Conservation (phyloP, 2,797 vertebrate genomes). For the Periophthalmus magnuspinnatus region DNA sequence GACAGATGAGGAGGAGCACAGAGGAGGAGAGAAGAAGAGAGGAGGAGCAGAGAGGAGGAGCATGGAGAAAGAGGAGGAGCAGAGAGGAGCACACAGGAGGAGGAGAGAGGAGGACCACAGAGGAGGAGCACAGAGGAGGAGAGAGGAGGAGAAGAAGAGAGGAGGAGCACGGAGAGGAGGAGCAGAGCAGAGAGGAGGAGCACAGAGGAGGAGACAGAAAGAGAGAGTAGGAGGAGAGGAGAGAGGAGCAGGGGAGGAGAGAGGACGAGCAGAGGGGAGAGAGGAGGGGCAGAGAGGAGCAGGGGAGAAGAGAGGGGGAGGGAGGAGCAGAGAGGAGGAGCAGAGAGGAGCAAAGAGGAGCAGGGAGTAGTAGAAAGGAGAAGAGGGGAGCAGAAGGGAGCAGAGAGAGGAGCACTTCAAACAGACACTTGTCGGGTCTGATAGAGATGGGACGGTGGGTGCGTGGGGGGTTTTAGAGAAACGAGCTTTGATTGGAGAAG, state of each 20-base stretch:
- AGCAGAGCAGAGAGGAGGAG: too few relatives aligned
- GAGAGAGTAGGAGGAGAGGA: neutral
- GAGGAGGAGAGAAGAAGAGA: too few relatives aligned
- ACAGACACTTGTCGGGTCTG: conserved; percentile 26
- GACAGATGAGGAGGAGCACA: neutral
- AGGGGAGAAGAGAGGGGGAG: too few relatives aligned
- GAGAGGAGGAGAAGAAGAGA: neutral
- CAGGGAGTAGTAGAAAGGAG: too few relatives aligned
- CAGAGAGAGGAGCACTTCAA: neutral
- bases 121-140: neutral
- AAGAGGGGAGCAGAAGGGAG: too few relatives aligned
- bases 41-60: neutral
- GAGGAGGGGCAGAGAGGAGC: too few relatives aligned
- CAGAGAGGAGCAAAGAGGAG: neutral
- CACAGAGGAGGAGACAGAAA: too few relatives aligned
- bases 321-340: neutral
- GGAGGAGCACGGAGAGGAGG: too few relatives aligned
- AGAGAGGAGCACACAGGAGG: neutral
- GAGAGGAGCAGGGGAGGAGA: too few relatives aligned
- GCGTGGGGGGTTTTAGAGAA: conserved; percentile 57
- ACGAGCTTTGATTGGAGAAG: conserved; percentile 38
- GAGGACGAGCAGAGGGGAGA: too few relatives aligned
- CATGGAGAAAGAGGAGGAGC: too few relatives aligned
- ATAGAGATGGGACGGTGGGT: conserved; percentile 46
- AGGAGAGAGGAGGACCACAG: neutral